Conservation (phyloP, 1,140 invertebrate genomes). For the Aphelenchoides besseyi region DNA sequence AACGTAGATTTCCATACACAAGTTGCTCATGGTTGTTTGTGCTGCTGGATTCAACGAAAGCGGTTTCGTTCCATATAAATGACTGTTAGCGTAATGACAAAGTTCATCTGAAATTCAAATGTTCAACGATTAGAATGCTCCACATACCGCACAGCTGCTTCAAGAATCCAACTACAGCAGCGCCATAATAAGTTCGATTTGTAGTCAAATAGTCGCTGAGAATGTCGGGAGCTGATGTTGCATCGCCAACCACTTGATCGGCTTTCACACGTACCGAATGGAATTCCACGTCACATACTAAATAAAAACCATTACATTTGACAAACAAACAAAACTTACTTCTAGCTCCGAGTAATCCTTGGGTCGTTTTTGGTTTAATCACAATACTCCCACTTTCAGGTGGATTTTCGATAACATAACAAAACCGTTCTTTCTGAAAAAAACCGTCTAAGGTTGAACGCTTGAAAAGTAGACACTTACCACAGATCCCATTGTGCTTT, state of each 20-base stretch:
- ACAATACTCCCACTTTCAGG: constrained; percentile 21
- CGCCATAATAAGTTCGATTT: constrained; percentile 35
- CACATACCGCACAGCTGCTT: constrained; percentile 43
- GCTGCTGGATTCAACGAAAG: constrained; percentile 45
- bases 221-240: constrained; percentile 26
- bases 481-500: constrained; percentile 27
- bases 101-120: constrained; percentile 29
- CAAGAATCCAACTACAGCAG: constrained; percentile 46
- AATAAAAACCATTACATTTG: constrained; percentile 16
- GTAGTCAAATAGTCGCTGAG: constrained; percentile 19
- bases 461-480: constrained; percentile 24
- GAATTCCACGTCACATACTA: constrained; percentile 49
- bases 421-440: constrained; percentile 25
- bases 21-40: constrained; percentile 43
- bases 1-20: constrained; percentile 50
- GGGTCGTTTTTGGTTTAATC: constrained; percentile 36
- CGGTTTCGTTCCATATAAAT: constrained; percentile 30
- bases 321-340: constrained; percentile 32
- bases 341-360: constrained; percentile 37
- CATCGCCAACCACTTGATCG: constrained; percentile 27
- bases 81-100: constrained; percentile 25
- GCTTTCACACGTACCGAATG: constrained; percentile 34
- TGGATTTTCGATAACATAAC: constrained; percentile 42
- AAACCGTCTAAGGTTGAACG: background rate
- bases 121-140: background rate